Evolutionary conservation across 2,797 vertebrate genomes (phyloP), one percentile per base, ranked within the genome.

Genomic region (Lutjanus argentimaculatus): DNA sequence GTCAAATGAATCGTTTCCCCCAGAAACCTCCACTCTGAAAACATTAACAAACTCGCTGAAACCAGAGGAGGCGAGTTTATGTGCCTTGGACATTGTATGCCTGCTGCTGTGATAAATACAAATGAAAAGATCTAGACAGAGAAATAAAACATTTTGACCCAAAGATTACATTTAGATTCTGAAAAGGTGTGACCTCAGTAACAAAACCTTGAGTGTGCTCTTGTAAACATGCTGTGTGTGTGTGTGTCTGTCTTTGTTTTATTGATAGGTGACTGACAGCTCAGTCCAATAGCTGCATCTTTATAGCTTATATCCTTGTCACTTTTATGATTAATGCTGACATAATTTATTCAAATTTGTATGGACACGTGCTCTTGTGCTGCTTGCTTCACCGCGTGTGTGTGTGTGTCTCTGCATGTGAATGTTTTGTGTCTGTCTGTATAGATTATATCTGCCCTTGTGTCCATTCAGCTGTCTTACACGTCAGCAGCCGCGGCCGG

Each of bases 231-330:
- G 19, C 7, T 59, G 55, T 58, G 67, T 58, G 3, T 62, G 62
- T 46, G 17, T 58, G 59, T 43, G 9, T 4, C 2, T 8, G 6
- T 78, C 1, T 52, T 9, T 61, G n/a, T 67, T 82, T 72, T 74
- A 82, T 76, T 69, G 70, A 84, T 19, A 17, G 15, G 15, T 49
- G 73, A 70, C 61, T 80, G 86, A 75, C 79, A 6, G 66, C 58
- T 71, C 40, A 5, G 77, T 75, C 90, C 84, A 82, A 79, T 90
- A 87, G 22, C 48, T 79, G 75, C 59, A 63, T 72, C 71, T 85
- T 76, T 85, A 72, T 49, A 70, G 56, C 72, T 82, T 77, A 82
- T 86, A 83, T 88, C 82, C 78, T 85, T 90, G 84, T 90, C 89
- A 87, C 64, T 88, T 77, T 74, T 85, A 76, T 90, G 85, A 91